Percentiles rank a stretch among this genome's conserved stretches.
These are phyloP conservation scores for Silurus asotus DNA, from an alignment of 2,113 vertebrate species.

Conservation along the genomic window DNA sequence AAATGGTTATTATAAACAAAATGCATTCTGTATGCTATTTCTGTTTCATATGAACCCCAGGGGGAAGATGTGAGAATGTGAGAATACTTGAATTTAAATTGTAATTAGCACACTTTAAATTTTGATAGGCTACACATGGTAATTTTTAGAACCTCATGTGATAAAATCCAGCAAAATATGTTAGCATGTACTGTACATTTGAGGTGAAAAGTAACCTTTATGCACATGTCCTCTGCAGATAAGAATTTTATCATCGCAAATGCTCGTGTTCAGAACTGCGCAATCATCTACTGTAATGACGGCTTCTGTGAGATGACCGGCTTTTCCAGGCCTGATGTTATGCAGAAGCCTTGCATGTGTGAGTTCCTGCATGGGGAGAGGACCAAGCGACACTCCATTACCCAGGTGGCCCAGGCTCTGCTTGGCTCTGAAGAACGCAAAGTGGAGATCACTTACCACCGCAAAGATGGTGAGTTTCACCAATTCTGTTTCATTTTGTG, in stretches of 20 bases:
- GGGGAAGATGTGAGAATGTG: neutral
- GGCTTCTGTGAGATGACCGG: slow-evolving; percentile 99
- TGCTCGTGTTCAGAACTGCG: slow-evolving; percentile 96
- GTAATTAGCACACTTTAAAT: neutral
- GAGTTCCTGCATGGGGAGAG: slow-evolving; percentile 95
- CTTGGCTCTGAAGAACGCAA: slow-evolving; percentile 94
- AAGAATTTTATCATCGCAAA: slow-evolving; percentile 99
- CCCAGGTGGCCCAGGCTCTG: slow-evolving; percentile 89
- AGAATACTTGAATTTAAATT: neutral
- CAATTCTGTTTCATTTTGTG: neutral
- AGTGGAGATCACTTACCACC: slow-evolving; percentile 95
- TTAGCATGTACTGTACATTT: slow-evolving; percentile 8
- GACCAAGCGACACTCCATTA: slow-evolving; percentile 87
- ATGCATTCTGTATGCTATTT: neutral
- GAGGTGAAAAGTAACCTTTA: neutral
- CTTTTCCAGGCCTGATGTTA: slow-evolving; percentile 96
- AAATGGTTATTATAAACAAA: neutral
- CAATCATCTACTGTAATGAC: slow-evolving; percentile 99
- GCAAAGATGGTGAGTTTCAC: slow-evolving; percentile 90
- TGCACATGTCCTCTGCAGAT: slow-evolving; percentile 76
- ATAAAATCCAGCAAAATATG: neutral
- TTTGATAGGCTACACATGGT: neutral
- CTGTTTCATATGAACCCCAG: neutral
- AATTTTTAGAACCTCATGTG: neutral
- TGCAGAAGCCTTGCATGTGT: slow-evolving; percentile 97